These are phyloP conservation scores for Gallinago undulata DNA, from an alignment of 2,113 vertebrate species.

Conservation along the genomic window DNA sequence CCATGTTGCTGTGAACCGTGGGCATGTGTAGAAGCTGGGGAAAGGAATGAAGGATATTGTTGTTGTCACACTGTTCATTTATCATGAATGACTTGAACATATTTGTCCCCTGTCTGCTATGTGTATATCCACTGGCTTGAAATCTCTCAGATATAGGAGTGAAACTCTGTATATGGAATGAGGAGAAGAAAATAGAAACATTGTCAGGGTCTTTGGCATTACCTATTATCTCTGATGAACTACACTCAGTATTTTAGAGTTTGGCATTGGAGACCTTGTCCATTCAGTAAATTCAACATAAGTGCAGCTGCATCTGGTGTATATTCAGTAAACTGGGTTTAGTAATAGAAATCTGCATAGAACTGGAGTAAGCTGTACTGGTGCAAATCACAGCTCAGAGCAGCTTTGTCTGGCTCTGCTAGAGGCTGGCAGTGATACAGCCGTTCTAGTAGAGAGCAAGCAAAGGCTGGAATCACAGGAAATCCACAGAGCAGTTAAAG, in stretches of 20 bases:
- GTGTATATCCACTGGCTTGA: neutral
- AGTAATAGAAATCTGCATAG: neutral
- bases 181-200: conserved; percentile 9
- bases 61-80: neutral
- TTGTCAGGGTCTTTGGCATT: neutral
- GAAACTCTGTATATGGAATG: neutral
- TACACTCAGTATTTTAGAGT: neutral
- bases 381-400: neutral
- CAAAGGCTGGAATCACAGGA: conserved; percentile 27
- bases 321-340: neutral
- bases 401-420: neutral
- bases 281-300: neutral
- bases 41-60: neutral
- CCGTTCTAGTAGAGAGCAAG: neutral
- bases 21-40: neutral
- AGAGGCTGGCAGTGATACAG: neutral
- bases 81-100: neutral
- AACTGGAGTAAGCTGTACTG: neutral
- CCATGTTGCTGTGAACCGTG: neutral
- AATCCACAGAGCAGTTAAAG: neutral
- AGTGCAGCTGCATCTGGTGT: neutral
- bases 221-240: neutral
- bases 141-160: neutral
- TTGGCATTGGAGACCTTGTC: neutral
- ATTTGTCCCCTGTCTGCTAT: neutral